phyloP scores from a whole-genome alignment of 2,797 vertebrate genomes.

The Otolemur crassicaudatus region DNA sequence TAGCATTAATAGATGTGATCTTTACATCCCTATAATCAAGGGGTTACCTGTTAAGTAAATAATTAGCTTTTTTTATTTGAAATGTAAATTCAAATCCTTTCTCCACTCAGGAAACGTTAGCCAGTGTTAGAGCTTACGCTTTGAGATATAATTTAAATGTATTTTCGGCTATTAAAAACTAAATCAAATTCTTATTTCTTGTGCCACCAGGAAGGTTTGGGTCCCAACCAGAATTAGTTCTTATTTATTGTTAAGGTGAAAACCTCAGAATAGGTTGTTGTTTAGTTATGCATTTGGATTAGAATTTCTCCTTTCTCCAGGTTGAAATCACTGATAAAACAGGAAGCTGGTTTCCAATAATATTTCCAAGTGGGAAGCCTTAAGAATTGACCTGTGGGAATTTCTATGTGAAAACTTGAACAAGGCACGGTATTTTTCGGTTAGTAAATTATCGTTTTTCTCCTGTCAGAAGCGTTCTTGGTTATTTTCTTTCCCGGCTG shows the following conservation, averaged over 20 bases:
- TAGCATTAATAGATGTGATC: not conserved
- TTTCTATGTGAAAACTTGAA: not conserved
- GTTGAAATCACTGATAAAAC: not conserved
- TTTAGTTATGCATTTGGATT: not conserved
- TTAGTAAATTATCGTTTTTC: slow-evolving; percentile 25
- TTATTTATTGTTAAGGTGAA: not conserved
- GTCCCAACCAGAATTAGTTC: not conserved
- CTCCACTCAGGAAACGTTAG: not conserved
- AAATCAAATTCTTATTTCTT: slow-evolving; percentile 36
- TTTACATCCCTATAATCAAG: not conserved
- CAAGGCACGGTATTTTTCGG: not conserved
- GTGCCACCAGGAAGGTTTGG: not conserved
- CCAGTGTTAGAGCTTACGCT: not conserved
- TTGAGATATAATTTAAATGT: slow-evolving; percentile 41
- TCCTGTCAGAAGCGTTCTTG: not conserved
- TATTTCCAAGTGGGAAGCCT: not conserved
- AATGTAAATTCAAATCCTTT: slow-evolving; percentile 59
- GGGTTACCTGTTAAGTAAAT: slow-evolving; percentile 60
- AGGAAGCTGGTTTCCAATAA: not conserved
- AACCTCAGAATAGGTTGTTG: not conserved
- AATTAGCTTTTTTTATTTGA: slow-evolving; percentile 66
- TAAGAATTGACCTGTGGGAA: not conserved
- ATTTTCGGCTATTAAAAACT: slow-evolving; percentile 45
- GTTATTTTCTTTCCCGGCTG: not conserved
- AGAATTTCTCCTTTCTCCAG: not conserved